These are phyloP conservation scores for Drosophila fungiperda DNA, from an alignment of 2,888 invertebrate species.

Conservation along the genomic window DNA sequence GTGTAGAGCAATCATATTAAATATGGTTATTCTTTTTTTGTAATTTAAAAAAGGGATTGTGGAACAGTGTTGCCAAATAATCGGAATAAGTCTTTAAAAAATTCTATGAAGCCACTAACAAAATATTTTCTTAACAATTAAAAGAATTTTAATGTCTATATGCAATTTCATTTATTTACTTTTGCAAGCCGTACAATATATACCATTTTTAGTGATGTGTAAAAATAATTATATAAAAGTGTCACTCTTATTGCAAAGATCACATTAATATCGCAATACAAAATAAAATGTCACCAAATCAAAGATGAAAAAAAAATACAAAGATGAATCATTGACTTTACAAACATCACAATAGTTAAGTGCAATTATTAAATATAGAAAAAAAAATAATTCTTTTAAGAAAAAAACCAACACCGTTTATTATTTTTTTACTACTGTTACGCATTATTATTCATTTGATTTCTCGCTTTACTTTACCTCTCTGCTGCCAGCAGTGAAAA, in stretches of 20 bases:
- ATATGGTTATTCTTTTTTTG: not conserved
- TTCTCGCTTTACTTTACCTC: conserved; percentile 47
- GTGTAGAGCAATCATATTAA: not conserved
- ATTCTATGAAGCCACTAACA: no score
- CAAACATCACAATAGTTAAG: not conserved
- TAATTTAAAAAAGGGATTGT: not conserved
- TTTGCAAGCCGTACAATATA: no score
- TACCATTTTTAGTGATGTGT: not conserved
- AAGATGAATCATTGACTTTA: not conserved
- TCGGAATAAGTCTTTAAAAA: not conserved
- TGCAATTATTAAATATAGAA: not conserved
- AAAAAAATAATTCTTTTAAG: not conserved
- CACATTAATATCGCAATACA: not conserved
- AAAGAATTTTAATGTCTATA: not conserved
- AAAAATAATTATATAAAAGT: not conserved
- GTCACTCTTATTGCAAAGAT: not conserved
- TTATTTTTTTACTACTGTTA: not conserved
- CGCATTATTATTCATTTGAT: not conserved
- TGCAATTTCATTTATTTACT: not conserved
- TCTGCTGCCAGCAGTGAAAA: conserved; percentile 79
- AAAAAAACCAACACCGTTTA: not conserved
- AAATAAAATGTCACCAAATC: not conserved
- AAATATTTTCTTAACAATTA: not conserved
- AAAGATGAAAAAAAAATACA: not conserved
- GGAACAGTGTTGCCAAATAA: not conserved